Conservation (phyloP, 2,113 vertebrate genomes). For the Baryphthengus martii region DNA sequence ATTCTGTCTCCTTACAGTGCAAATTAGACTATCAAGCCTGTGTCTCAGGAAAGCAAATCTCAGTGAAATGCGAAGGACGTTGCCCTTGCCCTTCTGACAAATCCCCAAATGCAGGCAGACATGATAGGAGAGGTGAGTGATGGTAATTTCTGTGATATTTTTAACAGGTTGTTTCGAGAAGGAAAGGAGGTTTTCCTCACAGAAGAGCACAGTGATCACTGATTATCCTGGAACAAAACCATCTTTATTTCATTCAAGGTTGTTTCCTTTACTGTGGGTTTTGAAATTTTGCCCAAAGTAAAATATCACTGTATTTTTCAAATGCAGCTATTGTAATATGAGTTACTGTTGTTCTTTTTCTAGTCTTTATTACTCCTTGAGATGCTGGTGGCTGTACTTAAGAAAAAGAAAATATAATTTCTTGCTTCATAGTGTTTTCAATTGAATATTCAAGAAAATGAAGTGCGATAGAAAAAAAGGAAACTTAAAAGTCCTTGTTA, state of each 20-base stretch:
- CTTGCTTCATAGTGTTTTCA: neutral
- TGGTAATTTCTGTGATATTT: neutral
- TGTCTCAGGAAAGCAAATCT: slow-evolving; percentile 89
- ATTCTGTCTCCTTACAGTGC: slow-evolving; percentile 79
- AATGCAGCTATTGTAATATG: neutral
- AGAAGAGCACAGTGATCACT: neutral
- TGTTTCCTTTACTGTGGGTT: neutral
- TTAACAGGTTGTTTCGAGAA: neutral
- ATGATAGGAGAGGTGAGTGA: slow-evolving; percentile 84
- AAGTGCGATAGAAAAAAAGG: neutral
- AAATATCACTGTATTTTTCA: neutral
- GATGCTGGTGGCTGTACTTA: neutral
- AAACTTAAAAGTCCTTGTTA: neutral
- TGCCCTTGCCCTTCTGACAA: slow-evolving; percentile 86
- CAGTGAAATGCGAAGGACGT: slow-evolving; percentile 85
- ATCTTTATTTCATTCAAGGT: neutral
- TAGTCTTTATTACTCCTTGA: neutral
- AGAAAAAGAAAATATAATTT: neutral
- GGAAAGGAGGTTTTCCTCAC: neutral
- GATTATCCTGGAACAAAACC: neutral
- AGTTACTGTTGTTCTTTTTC: neutral
- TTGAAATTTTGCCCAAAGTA: neutral
- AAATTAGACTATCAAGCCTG: slow-evolving; percentile 96
- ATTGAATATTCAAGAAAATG: neutral
- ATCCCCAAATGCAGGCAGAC: slow-evolving; percentile 68